Base-by-base conservation (phyloP, 2,797 vertebrate genomes). In the Meriones psammophilus region DNA sequence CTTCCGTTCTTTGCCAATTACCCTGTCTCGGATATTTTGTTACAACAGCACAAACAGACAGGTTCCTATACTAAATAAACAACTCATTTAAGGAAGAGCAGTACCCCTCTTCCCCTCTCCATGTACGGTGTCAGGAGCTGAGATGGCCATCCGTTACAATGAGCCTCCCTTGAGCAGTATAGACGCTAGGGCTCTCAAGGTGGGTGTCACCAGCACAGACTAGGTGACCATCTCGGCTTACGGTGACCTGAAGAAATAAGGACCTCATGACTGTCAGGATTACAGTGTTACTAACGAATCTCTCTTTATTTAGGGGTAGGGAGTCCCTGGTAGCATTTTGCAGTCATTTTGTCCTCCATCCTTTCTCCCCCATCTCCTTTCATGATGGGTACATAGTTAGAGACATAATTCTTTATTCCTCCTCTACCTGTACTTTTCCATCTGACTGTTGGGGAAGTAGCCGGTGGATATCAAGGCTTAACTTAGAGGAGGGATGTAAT, bases 291-390 rank as follows among this genome's bases (percentile, higher is more conserved):
- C 33, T 42, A 74, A n/a, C 3, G 28, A 10, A 8, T n/a, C 36
- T 76, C 24, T 74, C 54, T 71, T n/a, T 74, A 42, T 80, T 64
- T 39, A 84, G 94, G 78, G 30, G 17, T 13, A 50, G 54, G 64
- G 58, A 4, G 13, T 10, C 42, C 6, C 71, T 66, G 8, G 54
- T 3, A 33, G 71, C 30, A 69, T 74, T 68, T 62, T 33, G n/a
- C 39, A 33, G 71, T 71, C 1, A 26, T 71, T 87, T 68, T 74
- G 64, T 28, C 84, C 84, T 73, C 36, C 39, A 69, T 22, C 22
- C n/a, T 50, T 88, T 97, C 76, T 68, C 69, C 42, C 39, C 42
- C 93, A 60, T 80, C 54, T 58, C 60, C 54, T 80, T 68, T 50
- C 60, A 64, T 50, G 36, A 68, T 2, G 62, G 80, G 8, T 33